phyloP scores from a whole-genome alignment of 2,797 vertebrate species.

The Picus viridis region DNA sequence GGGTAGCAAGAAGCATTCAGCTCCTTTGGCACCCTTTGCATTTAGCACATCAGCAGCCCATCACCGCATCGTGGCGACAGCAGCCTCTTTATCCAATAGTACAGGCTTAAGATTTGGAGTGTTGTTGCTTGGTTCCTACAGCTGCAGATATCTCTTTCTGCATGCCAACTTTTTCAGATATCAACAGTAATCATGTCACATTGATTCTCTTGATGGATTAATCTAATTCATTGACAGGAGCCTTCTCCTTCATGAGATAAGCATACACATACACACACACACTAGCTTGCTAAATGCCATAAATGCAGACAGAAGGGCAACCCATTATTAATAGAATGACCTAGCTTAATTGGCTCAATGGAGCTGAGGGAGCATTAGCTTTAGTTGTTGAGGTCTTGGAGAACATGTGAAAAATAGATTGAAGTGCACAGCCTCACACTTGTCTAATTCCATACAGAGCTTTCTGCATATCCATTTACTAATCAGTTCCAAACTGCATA shows the following conservation, averaged over 20 bases:
- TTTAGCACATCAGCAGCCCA: neutral
- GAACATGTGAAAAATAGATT: conserved; percentile 51
- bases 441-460: neutral
- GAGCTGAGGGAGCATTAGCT: conserved; percentile 59
- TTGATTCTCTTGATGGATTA: conserved; percentile 63
- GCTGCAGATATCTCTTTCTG: conserved; percentile 15
- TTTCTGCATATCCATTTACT: conserved; percentile 50
- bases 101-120: neutral
- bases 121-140: conserved; percentile 15
- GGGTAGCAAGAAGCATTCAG: neutral
- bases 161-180: conserved; percentile 44
- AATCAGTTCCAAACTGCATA: conserved; percentile 42
- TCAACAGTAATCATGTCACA: conserved; percentile 48
- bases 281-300: conserved; percentile 56
- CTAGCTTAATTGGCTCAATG: conserved; percentile 56
- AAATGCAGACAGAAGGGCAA: conserved; percentile 56
- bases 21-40: neutral
- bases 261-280: neutral
- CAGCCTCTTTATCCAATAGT: neutral
- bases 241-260: conserved; percentile 33
- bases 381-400: conserved; percentile 30
- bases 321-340: conserved; percentile 48
- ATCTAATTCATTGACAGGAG: conserved; percentile 61
- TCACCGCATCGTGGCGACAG: neutral
- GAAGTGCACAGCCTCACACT: conserved; percentile 13